phyloP scores from a whole-genome alignment of 1,140 invertebrate species.

The Aphelenchoides fujianensis region DNA sequence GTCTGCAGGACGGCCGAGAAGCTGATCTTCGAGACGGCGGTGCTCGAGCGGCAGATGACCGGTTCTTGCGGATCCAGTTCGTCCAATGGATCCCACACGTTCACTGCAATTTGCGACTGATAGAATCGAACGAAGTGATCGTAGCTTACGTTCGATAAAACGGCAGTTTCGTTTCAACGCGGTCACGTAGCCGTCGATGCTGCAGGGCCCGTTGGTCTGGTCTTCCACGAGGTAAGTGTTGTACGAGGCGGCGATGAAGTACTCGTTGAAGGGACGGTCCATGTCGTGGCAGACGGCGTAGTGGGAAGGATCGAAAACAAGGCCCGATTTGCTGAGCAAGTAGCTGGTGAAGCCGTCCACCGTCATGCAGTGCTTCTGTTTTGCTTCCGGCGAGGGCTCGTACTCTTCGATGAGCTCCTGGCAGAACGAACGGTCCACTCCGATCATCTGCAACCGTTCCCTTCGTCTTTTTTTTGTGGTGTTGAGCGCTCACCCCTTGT shows the following conservation, averaged over 20 bases:
- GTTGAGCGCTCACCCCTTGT: constrained; percentile 67
- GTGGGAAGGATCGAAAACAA: constrained; percentile 68
- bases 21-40: constrained; percentile 67
- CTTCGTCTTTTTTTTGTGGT: not conserved
- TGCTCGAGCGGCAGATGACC: constrained; percentile 68
- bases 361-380: constrained; percentile 66
- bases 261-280: constrained; percentile 69
- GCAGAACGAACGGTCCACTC: constrained; percentile 66
- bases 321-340: constrained; percentile 68
- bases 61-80: constrained; percentile 67
- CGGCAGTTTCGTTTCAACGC: constrained; percentile 60
- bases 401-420: constrained; percentile 67
- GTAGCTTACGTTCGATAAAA: constrained; percentile 49
- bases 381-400: constrained; percentile 69
- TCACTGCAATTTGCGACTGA: constrained; percentile 67
- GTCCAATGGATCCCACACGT: constrained; percentile 67
- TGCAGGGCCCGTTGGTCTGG: constrained; percentile 67
- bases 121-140: constrained; percentile 1
- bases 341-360: constrained; percentile 71
- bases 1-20: constrained; percentile 67
- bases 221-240: constrained; percentile 70
- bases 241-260: constrained; percentile 71
- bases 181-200: constrained; percentile 65
- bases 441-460: constrained; percentile 65
- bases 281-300: constrained; percentile 68